A percentile compares a stretch with the other conserved stretches of the same genome.
phyloP scores from a whole-genome alignment of 2,113 vertebrate genomes.

The Ondatra zibethicus region DNA sequence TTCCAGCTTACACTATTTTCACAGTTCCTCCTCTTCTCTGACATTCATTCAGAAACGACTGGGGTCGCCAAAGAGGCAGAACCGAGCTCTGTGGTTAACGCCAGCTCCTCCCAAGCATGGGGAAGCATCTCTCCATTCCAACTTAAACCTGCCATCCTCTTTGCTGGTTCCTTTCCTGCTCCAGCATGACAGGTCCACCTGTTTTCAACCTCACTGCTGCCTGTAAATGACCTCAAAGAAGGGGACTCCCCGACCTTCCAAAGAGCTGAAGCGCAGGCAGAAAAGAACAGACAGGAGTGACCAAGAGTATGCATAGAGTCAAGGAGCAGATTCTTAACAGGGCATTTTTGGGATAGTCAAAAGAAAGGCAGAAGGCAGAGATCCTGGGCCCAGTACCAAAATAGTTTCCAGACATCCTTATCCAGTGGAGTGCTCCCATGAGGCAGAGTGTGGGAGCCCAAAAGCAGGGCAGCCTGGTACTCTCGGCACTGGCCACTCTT shows the following conservation, averaged over 20 bases:
- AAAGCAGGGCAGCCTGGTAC: slow-evolving; percentile 20
- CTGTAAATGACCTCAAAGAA: neutral
- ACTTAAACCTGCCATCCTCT: neutral
- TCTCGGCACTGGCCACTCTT: slow-evolving; percentile 20
- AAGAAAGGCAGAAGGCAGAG: slow-evolving; percentile 57
- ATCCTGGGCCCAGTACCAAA: slow-evolving; percentile 59
- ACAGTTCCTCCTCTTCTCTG: neutral
- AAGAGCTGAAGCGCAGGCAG: neutral
- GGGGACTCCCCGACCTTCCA: neutral
- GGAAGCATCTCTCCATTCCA: neutral
- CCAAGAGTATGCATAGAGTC: neutral
- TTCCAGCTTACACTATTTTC: neutral
- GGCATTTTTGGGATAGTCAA: slow-evolving; percentile 40
- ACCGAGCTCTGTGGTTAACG: neutral
- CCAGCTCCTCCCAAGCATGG: neutral
- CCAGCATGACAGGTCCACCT: neutral
- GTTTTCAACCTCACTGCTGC: neutral
- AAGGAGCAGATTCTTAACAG: neutral
- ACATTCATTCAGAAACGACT: neutral
- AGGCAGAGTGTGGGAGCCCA: slow-evolving; percentile 44
- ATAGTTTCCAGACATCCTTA: slow-evolving; percentile 68
- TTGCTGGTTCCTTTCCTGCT: neutral
- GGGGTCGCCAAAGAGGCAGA: neutral
- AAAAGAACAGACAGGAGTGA: neutral
- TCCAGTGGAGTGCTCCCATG: slow-evolving; percentile 63